phyloP scores from a whole-genome alignment of 2,113 vertebrate genomes.

The Rhizomys pruinosus region DNA sequence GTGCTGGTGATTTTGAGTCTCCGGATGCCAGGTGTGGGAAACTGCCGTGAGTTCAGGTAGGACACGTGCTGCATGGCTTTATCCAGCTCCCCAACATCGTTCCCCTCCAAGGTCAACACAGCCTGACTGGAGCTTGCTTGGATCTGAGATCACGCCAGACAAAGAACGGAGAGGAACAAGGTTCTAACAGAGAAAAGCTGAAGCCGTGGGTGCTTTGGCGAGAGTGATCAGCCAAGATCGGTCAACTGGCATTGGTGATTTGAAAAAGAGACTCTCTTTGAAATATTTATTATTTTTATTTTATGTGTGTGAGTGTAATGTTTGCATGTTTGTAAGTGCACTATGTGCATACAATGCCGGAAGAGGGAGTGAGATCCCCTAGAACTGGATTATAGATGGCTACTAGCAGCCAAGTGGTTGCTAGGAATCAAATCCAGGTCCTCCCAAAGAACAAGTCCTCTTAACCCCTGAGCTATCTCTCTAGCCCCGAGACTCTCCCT shows the following conservation, averaged over 20 bases:
- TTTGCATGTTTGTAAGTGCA: too few relatives aligned
- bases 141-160: conserved; percentile 84
- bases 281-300: too few relatives aligned
- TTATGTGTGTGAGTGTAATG: too few relatives aligned
- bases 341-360: too few relatives aligned
- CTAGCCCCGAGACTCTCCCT: too few relatives aligned
- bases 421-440: too few relatives aligned
- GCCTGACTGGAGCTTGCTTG: conserved; percentile 94
- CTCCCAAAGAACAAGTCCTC: too few relatives aligned
- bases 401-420: too few relatives aligned
- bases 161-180: fast-evolving
- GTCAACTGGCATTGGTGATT: fast-evolving
- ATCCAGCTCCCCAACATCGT: conserved; percentile 92
- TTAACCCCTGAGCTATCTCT: too few relatives aligned
- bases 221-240: neutral
- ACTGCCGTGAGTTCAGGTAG: conserved; percentile 97
- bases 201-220: neutral
- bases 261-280: neutral
- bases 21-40: conserved; percentile 96
- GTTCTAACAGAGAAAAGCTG: neutral
- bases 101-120: conserved; percentile 91
- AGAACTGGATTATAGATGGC: too few relatives aligned
- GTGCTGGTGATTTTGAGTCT: conserved; percentile 92
- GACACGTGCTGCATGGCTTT: conserved; percentile 96
- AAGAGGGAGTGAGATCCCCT: too few relatives aligned